phyloP scores from a whole-genome alignment of 2,888 invertebrate species.

The Boloria euphrosyne region DNA sequence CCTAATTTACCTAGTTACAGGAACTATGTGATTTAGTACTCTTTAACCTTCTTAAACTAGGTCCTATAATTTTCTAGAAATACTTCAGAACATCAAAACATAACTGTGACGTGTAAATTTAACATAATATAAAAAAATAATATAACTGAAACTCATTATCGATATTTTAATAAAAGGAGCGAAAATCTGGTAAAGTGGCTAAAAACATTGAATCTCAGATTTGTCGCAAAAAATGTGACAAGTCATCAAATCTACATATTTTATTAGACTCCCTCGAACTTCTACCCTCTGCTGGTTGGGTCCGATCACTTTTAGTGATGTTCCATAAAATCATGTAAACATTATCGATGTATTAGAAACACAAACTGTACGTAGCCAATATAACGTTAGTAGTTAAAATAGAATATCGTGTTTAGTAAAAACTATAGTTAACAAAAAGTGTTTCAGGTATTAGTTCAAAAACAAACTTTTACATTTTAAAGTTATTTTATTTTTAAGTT shows the following conservation, averaged over 20 bases:
- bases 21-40: no score
- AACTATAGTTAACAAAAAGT: no score
- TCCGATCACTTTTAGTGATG: slow-evolving; percentile 62
- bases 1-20: no score
- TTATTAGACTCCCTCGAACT: slow-evolving; percentile 76
- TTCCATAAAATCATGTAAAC: slow-evolving; percentile 37
- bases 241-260: slow-evolving; percentile 83
- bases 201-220: slow-evolving; percentile 79
- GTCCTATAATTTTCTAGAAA: no score
- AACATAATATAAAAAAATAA: not conserved
- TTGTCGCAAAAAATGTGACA: slow-evolving; percentile 81
- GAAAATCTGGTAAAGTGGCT: slow-evolving; percentile 59
- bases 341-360: slow-evolving; percentile 52
- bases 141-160: slow-evolving; percentile 48
- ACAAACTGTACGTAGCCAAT: not conserved
- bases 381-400: no score
- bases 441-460: no score
- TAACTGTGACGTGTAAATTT: not conserved
- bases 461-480: no score
- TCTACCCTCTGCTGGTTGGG: slow-evolving; percentile 71
- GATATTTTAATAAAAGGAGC: slow-evolving; percentile 43
- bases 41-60: no score
- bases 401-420: no score
- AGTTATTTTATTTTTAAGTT: no score
- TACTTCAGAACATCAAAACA: no score